These are phyloP conservation scores for Microdon myrmicae DNA, from an alignment of 2,888 invertebrate species.

Conservation along the genomic window DNA sequence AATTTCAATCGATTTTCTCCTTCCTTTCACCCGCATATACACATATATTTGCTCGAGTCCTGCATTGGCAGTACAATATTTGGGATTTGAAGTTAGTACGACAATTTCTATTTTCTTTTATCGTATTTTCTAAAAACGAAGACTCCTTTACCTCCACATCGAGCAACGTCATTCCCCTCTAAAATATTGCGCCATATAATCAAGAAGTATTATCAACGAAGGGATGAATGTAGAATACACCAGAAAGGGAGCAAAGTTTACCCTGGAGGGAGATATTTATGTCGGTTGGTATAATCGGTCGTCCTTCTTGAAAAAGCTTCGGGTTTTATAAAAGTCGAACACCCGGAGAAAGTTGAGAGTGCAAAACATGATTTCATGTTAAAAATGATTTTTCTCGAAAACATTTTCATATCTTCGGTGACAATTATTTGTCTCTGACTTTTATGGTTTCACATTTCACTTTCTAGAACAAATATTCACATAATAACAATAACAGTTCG, in stretches of 20 bases:
- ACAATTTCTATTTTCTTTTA: conserved; percentile 28
- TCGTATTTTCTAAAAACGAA: conserved; percentile 8
- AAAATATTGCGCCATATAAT: conserved; percentile 26
- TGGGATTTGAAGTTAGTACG: conserved; percentile 27
- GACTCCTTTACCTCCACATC: conserved; percentile 17
- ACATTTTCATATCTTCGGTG: no score
- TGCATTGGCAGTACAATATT: conserved; percentile 34
- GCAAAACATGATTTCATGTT: no score
- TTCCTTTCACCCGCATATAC: background rate
- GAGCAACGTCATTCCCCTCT: conserved; percentile 25
- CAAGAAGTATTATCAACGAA: conserved; percentile 16
- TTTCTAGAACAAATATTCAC: no score
- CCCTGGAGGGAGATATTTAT: conserved; percentile 28
- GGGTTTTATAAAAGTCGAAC: conserved; percentile 24
- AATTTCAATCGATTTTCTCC: conserved; percentile 28
- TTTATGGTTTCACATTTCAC: no score
- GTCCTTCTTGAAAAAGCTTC: conserved; percentile 18
- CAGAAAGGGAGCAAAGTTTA: conserved; percentile 16
- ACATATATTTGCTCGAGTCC: conserved; percentile 1
- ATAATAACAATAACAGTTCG: no score
- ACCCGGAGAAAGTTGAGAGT: no score
- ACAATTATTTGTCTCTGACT: no score
- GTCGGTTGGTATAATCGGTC: conserved; percentile 25
- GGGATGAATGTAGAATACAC: conserved; percentile 1
- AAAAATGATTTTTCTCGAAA: no score